These are phyloP conservation scores for Fopius arisanus DNA, from an alignment of 1,140 invertebrate genomes.

Conservation along the genomic window DNA sequence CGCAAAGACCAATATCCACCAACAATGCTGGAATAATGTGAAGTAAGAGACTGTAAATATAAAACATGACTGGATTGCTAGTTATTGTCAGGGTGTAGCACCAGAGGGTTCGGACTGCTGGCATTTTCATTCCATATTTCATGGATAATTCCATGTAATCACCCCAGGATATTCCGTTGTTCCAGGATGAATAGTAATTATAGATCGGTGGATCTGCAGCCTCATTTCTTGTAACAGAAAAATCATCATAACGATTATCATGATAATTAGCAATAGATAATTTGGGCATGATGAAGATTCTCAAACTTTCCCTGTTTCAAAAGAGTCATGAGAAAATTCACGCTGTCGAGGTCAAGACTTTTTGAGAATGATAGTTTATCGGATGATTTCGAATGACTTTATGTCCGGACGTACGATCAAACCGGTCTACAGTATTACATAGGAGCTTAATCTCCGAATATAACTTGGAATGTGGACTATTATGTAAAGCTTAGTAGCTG, in stretches of 20 bases:
- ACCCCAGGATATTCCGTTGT: conserved; percentile 61
- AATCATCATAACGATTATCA: conserved; percentile 1
- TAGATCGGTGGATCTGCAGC: conserved; percentile 61
- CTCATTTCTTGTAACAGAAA: conserved; percentile 44
- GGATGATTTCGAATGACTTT: neutral
- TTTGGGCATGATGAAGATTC: neutral
- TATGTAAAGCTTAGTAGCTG: neutral
- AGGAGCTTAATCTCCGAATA: neutral
- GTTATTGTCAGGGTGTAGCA: conserved; percentile 64
- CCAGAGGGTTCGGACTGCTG: conserved; percentile 64
- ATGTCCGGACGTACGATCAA: neutral
- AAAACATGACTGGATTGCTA: conserved; percentile 57
- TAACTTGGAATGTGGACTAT: neutral
- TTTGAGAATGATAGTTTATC: neutral
- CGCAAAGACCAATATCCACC: conserved; percentile 64
- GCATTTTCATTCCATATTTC: conserved; percentile 56
- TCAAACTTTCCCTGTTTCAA: conserved; percentile 1
- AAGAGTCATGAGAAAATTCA: neutral
- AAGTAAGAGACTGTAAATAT: conserved; percentile 64
- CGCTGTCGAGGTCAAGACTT: neutral
- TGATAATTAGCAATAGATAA: no score
- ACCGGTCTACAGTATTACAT: neutral
- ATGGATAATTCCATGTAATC: conserved; percentile 60
- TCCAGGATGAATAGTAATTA: conserved; percentile 61
- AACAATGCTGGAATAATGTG: conserved; percentile 70